Conservation (phyloP, 2,888 invertebrate species). For the Tenthredo mesomela region DNA sequence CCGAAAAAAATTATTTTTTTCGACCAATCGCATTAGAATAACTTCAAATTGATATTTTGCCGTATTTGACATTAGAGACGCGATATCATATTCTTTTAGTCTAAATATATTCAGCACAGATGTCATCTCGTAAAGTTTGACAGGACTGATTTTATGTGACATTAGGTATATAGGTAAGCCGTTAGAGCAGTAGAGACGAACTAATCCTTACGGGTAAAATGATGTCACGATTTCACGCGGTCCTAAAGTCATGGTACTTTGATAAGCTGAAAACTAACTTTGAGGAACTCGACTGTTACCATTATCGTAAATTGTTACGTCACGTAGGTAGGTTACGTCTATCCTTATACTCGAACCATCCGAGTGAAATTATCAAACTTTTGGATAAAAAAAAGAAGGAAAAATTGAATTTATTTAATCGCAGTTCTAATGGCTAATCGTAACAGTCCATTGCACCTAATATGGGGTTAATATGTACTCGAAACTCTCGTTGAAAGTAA, state of each 20-base stretch:
- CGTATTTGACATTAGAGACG: not conserved
- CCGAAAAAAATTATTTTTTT: too few relatives aligned
- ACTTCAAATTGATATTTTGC: too few relatives aligned
- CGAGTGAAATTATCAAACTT: constrained; percentile 27
- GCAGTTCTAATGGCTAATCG: not conserved
- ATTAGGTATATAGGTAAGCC: not conserved
- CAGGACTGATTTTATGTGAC: constrained; percentile 6
- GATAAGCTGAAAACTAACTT: constrained; percentile 50
- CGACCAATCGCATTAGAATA: too few relatives aligned
- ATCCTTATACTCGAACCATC: not conserved
- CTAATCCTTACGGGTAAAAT: constrained; percentile 48
- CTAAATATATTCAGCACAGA: not conserved
- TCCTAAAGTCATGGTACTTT: constrained; percentile 36
- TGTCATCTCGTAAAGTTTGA: not conserved
- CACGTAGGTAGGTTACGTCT: not conserved
- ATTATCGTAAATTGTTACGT: constrained; percentile 47
- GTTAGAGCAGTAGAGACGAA: constrained; percentile 17
- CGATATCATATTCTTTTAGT: not conserved
- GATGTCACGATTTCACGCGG: constrained; percentile 46
- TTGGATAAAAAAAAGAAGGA: not conserved
- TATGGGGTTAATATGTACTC: not conserved
- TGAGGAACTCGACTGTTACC: constrained; percentile 31
- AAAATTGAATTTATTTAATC: not conserved
- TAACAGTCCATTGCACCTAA: not conserved
- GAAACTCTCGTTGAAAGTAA: not conserved